These are phyloP conservation scores for Elaphurus davidianus DNA, from an alignment of 2,113 vertebrate species.

Conservation along the genomic window DNA sequence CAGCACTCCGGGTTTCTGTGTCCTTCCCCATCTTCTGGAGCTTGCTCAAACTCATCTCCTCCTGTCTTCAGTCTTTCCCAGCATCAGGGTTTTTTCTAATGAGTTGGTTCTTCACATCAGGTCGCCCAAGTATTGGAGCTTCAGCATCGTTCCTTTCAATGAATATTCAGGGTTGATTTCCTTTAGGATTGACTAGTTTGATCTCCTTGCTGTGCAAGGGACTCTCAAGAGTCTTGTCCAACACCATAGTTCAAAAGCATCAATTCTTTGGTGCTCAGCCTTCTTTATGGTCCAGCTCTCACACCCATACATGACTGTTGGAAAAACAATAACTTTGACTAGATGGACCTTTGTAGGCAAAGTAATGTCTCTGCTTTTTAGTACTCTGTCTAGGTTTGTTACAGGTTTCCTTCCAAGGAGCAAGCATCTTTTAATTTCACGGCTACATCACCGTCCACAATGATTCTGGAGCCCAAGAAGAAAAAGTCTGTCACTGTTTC, in stretches of 20 bases:
- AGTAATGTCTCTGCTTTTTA: background rate
- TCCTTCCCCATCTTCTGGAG: background rate
- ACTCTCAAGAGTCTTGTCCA: background rate
- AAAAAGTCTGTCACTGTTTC: background rate
- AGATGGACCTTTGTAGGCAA: background rate
- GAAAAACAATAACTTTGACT: background rate
- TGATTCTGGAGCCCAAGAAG: background rate
- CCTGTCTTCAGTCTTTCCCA: background rate
- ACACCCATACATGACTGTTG: background rate
- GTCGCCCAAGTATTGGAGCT: background rate
- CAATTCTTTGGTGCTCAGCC: background rate
- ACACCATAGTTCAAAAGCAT: background rate
- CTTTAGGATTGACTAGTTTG: background rate
- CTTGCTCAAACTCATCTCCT: background rate
- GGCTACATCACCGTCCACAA: background rate
- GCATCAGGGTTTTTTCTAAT: background rate
- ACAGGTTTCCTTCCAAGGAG: background rate
- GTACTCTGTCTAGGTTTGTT: background rate
- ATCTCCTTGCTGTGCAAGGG: background rate
- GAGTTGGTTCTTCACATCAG: background rate
- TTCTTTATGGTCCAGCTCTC: background rate
- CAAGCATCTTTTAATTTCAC: background rate
- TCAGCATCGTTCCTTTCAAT: background rate
- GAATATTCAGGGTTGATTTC: background rate
- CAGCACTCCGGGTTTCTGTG: background rate